Evolutionary conservation across 2,797 vertebrate genomes (phyloP).

Genomic region (Rallus crepitans): DNA sequence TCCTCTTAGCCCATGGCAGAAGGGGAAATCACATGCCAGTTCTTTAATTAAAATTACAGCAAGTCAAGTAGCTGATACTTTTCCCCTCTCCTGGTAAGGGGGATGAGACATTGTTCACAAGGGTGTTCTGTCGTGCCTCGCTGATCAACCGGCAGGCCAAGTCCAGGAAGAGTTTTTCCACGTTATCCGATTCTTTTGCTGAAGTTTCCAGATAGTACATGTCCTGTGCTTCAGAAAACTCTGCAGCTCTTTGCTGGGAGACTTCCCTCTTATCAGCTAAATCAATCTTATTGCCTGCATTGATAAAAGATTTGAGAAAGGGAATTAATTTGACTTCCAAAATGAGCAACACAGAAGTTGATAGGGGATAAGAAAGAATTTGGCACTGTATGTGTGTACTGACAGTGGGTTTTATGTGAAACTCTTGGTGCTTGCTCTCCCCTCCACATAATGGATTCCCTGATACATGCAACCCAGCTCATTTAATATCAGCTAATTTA

Average conservation of each 20-base stretch:
- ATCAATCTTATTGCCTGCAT: slow-evolving; percentile 97
- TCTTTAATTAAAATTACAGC: slow-evolving; percentile 94
- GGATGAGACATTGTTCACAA: slow-evolving; percentile 96
- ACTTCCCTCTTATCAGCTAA: slow-evolving; percentile 96
- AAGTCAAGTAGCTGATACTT: slow-evolving; percentile 98
- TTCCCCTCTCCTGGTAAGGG: slow-evolving; percentile 97
- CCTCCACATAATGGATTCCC: not conserved
- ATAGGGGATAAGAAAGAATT: not conserved
- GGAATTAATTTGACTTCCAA: slow-evolving; percentile 18
- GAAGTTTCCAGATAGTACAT: slow-evolving; percentile 99
- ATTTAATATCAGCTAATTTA: slow-evolving; percentile 7
- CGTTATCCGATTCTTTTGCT: slow-evolving; percentile 98
- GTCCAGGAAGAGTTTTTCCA: slow-evolving; percentile 99
- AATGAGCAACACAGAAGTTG: not conserved
- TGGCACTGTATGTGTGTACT: rapidly evolving
- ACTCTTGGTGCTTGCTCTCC: not conserved
- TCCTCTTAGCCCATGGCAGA: slow-evolving; percentile 36
- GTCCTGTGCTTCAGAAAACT: slow-evolving; percentile 94
- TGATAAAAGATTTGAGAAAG: slow-evolving; percentile 30
- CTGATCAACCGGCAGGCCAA: slow-evolving; percentile 95
- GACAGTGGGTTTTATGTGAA: not conserved
- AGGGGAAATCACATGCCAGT: slow-evolving; percentile 18
- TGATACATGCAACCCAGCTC: not conserved
- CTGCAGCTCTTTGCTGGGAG: slow-evolving; percentile 93
- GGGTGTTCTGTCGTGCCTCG: slow-evolving; percentile 96